Percentiles rank a stretch among this genome's conserved stretches.
Evolutionary conservation across 30 jellyfish, hydroid and myxozoan genomes (phyloP).

Genomic region (Aurelia sp.): DNA sequence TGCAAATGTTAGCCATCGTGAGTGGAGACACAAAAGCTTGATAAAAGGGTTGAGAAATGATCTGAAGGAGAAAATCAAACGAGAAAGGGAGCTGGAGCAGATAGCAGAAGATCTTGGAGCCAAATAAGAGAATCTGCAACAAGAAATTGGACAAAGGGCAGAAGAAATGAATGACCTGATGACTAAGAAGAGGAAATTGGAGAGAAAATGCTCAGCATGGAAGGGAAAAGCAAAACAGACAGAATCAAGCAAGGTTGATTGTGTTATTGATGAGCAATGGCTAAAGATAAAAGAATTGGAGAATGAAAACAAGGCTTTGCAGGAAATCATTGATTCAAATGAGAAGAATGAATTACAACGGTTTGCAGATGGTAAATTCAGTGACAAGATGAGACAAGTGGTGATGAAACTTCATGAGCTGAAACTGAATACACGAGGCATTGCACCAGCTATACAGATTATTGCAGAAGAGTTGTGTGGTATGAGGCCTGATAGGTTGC

Average conservation of each 20-base stretch:
- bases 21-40: conserved; percentile 36
- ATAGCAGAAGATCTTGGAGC: neutral
- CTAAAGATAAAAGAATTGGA: conserved; percentile 14
- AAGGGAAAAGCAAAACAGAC: conserved; percentile 15
- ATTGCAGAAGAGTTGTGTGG: too few species aligned
- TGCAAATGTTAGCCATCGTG: conserved; percentile 26
- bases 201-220: conserved; percentile 24
- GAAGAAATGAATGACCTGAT: neutral
- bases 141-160: neutral
- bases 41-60: conserved; percentile 12
- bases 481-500: neutral
- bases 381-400: conserved; percentile 15
- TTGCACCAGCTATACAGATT: conserved; percentile 9
- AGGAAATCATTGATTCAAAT: conserved; percentile 1
- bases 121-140: neutral
- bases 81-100: conserved; percentile 8
- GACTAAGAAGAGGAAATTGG: conserved; percentile 5
- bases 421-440: conserved; percentile 23
- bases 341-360: neutral
- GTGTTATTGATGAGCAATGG: conserved; percentile 29
- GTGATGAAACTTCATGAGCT: conserved; percentile 36
- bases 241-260: neutral
- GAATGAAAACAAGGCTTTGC: conserved; percentile 8
- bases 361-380: conserved; percentile 21
- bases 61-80: neutral